Evolutionary conservation across 2,888 invertebrate species (phyloP), one percentile per base, ranked within the genome.

Genomic region (Pollenia amentaria): DNA sequence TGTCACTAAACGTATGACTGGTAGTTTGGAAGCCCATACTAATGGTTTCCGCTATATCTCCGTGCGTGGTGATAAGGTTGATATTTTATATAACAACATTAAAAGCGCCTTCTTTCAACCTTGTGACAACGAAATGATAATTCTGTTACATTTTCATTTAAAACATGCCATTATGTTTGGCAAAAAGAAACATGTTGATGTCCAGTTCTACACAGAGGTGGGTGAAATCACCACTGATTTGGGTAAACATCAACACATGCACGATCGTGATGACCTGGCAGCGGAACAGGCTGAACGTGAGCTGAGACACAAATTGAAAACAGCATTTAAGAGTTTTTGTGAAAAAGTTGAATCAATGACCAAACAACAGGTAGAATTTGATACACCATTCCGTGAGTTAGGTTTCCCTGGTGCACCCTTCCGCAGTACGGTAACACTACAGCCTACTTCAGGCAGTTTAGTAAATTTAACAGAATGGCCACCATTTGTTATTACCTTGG

Each of bases 121-220:
- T 0, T 99, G 99, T 92, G 99, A 99, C 92, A 98, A 98, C 87
- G 99, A 99, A 94, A 99, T 99, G 99, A 99, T 99, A 83, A 99
- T 99, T 92, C 94, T 99, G 40, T 94, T 99, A 84, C 99, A 99
- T 95, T 99, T 99, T 94, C 99, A 99, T 94, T 95, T 99, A 86
- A 99, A 98, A 95, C 98, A 99, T 93, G 99, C 99, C 42, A 99
- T 99, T 88, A 97, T 99, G 97, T 99, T 99, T 94, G 99, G 99
- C 89, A 99, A 99, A 94, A 99, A 99, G 95, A 99, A 99, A 92
- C 99, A 99, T 90, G 96, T 98, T 0, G 99, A 99, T 94, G 99
- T 99, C 7, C 99, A 99, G 93, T 99, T 99, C 94, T 99, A 99
- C 93, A 99, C 99, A 0, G 99, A 99, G 94, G 99, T 99, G 76